Base-by-base conservation (phyloP, 2,113 vertebrate species). In the Tenebrosternarchus preto region DNA sequence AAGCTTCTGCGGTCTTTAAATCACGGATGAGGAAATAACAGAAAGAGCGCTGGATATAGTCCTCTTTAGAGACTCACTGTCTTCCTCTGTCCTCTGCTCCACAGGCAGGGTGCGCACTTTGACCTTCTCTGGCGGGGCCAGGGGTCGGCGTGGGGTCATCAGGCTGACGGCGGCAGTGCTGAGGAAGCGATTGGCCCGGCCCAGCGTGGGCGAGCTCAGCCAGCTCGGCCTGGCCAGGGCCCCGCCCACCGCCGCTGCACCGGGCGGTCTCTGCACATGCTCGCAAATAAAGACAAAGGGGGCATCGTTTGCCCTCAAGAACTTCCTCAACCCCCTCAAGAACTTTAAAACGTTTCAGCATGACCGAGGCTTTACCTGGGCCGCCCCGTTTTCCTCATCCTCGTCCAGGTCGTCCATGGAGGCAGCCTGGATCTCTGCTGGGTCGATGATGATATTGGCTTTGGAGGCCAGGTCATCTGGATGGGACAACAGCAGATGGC, bases 371-470 rank as follows among this genome's bases (percentile, higher is more conserved):
- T 50, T 73, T 81, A 97, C 97, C 93, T 97, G 96, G 11, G 94
- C 91, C 0, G 93, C 93, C 24, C 95, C 91, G 0, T 91, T 93
- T 78, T 96, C 93, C 75, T 98, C 97, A 33, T 98, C 96, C 88
- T 99, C 97, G 11, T 99, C 98, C 0, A 99, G 92, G 87, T 99
- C 98, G 0, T 99, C 98, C 98, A 99, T 99, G 0, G 96, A 97
- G 20, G 95, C 84, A 0, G 95, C 88, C 88, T 96, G 95, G 79
- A 99, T 94, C 91, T 99, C 98, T 0, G 96, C 90, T 0, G 97
- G 97, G 83, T 99, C 98, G 0, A 99, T 98, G 78, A 98, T 87
- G 67, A 99, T 95, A 81, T 98, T 98, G 82, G 97, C 96, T 90
- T 96, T 98, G 57, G 93, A 89, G 31, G 97, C 96, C 84, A 99